Evolutionary conservation across 2,888 invertebrate genomes (phyloP).

Genomic region (Orthosia gothica): DNA sequence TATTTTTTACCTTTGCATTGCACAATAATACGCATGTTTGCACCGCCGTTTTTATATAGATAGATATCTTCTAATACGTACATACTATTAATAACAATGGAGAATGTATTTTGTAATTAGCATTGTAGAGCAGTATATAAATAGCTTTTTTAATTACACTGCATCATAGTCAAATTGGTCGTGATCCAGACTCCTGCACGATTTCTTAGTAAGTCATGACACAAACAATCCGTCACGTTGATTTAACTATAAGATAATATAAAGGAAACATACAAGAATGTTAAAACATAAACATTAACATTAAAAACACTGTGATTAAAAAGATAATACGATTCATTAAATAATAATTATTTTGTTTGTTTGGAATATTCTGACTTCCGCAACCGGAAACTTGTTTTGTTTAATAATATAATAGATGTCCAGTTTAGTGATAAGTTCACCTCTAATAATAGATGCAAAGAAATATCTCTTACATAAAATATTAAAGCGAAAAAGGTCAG

Average conservation of each 20-base stretch:
- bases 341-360: conserved; percentile 19
- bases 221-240: background rate
- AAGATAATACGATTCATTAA: background rate
- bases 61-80: conserved; percentile 53
- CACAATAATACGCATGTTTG: conserved; percentile 74
- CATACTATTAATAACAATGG: conserved; percentile 40
- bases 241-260: conserved; percentile 8
- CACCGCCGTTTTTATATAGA: conserved; percentile 63
- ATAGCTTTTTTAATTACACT: conserved; percentile 60
- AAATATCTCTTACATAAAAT: background rate
- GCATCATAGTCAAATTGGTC: conserved; percentile 27
- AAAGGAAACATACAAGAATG: background rate
- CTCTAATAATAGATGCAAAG: background rate
- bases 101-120: conserved; percentile 48
- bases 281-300: background rate
- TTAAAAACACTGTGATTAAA: background rate
- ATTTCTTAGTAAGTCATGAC: conserved; percentile 14
- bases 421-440: background rate
- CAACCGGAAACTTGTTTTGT: conserved; percentile 23
- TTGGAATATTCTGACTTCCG: conserved; percentile 17
- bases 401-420: background rate
- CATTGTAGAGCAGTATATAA: conserved; percentile 34
- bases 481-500: background rate
- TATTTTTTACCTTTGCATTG: conserved; percentile 78
- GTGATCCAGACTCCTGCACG: conserved; percentile 14